Evolutionary conservation across 2,113 vertebrate species (phyloP), one percentile per base, ranked within the genome.

Genomic region (Podarcis muralis): DNA sequence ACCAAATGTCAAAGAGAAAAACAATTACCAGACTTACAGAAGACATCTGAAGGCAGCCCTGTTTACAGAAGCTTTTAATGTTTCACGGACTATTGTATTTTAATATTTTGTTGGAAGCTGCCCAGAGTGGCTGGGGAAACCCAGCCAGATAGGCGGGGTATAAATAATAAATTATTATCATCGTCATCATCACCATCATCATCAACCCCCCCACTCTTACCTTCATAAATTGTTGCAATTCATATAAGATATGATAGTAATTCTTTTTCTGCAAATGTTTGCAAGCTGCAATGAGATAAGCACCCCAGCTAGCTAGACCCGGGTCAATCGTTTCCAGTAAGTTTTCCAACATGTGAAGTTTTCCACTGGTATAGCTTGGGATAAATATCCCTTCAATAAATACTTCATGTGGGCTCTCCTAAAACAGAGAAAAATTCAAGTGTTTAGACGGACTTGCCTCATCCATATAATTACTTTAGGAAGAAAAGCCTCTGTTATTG

Each of bases 141-240:
- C n/a, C n/a, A n/a, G n/a, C 48, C 48, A 48, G 48, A 11, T 53
- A 9, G 48, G 48, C 9, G 9, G 48, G 48, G 9, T 48, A 48
- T 48, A 48, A 48, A 11, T 48, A 48, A 48, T 8, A 43, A 43
- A 48, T 48, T 48, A 48, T 48, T 11, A 48, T 48, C 8, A 48
- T 48, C 6, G 6, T 43, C 8, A 48, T 48, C 8, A 48, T 6
- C 8, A 53, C 11, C 9, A 53, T 43, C 6, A 43, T 8, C 1
- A 43, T 83, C 25, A 76, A 48, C 40, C 76, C 68, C 66, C 23
- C 12, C 62, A 48, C 53, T 27, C 87, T 88, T 90, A 99, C 99
- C 98, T 97, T 99, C 98, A 99, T 99, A 93, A 99, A 99, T 94
- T 99, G 98, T 88, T 99, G 99, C 9, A 99, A 95, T 90, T 99